phyloP scores from a whole-genome alignment of 2,113 vertebrate genomes.

The Sciurus niger region DNA sequence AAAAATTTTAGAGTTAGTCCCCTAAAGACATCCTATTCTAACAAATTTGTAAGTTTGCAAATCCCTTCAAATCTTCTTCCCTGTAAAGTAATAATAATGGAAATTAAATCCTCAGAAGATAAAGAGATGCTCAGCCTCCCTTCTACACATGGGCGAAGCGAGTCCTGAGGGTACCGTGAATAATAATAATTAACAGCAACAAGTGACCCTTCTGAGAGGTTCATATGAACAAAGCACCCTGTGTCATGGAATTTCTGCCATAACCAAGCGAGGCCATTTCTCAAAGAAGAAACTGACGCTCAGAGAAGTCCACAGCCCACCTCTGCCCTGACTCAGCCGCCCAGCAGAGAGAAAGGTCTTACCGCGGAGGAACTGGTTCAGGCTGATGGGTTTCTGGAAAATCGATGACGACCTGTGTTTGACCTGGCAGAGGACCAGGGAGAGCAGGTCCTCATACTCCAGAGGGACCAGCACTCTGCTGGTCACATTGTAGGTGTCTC shows the following conservation, averaged over 20 bases:
- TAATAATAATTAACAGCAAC: background rate
- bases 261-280: background rate
- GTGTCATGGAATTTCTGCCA: background rate
- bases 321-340: background rate
- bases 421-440: background rate
- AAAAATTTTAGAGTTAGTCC: background rate
- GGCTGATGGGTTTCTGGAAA: background rate
- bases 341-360: background rate
- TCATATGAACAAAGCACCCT: background rate
- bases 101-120: background rate
- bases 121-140: background rate
- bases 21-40: background rate
- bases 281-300: background rate
- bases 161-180: background rate
- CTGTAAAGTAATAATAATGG: background rate
- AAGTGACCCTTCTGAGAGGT: background rate
- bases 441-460: background rate
- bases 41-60: background rate
- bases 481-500: constrained; percentile 5
- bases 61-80: background rate
- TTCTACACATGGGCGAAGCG: background rate
- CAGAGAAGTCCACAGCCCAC: background rate
- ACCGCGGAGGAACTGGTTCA: constrained; percentile 52
- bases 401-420: background rate
- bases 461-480: background rate